Conservation (phyloP, 2,797 vertebrate species). For the Xiphophorus birchmanni region DNA sequence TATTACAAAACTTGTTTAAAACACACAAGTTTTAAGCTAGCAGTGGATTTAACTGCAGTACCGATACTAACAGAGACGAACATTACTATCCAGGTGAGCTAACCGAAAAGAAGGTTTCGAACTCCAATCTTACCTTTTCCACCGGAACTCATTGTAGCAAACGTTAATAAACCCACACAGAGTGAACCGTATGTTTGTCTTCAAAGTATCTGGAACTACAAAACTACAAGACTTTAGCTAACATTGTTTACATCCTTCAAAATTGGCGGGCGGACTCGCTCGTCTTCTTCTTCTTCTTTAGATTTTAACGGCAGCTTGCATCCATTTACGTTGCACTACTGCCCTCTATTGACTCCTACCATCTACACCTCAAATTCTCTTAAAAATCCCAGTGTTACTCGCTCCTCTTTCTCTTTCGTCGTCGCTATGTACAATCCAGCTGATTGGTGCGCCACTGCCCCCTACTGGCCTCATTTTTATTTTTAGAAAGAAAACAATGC, state of each 20-base stretch:
- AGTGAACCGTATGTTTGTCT: not conserved
- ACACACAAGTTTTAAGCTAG: not conserved
- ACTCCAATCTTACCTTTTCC: slow-evolving; percentile 59
- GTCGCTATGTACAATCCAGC: not conserved
- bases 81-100: not conserved
- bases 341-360: too few relatives aligned
- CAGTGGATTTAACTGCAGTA: not conserved
- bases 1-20: not conserved
- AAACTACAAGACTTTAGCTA: not conserved
- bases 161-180: too few relatives aligned
- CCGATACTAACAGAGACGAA: not conserved
- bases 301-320: too few relatives aligned
- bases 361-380: too few relatives aligned
- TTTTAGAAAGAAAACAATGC: not conserved
- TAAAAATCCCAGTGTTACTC: too few relatives aligned
- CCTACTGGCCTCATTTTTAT: not conserved
- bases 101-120: not conserved
- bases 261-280: slow-evolving; percentile 65
- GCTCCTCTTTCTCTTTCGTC: not conserved
- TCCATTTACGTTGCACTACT: too few relatives aligned
- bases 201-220: not conserved
- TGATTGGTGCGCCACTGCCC: not conserved
- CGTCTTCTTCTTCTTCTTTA: not conserved
- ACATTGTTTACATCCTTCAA: slow-evolving; percentile 58
- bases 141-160: slow-evolving; percentile 49